Percentiles rank a stretch among this genome's conserved stretches.
Evolutionary conservation across 2,888 invertebrate species (phyloP).

Genomic region (Drosophila pseudotakahashii): DNA sequence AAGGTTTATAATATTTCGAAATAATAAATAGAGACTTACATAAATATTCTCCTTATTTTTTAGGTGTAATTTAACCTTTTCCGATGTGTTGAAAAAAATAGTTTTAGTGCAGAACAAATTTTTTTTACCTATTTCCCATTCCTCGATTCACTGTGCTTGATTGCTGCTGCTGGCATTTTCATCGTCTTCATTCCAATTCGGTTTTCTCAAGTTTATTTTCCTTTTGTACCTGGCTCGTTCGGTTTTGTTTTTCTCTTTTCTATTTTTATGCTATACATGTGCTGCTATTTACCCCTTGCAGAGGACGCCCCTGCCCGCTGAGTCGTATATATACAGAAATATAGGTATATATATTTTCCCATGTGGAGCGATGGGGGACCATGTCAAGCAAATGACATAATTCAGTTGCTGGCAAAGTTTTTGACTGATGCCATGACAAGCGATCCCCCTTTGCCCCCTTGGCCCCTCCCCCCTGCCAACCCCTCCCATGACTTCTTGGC

Average conservation of each 20-base stretch:
- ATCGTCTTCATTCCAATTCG: slow-evolving; percentile 37
- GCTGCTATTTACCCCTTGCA: slow-evolving; percentile 34
- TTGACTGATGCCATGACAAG: slow-evolving; percentile 68
- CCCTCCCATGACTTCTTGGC: slow-evolving; percentile 40
- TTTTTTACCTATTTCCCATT: background rate
- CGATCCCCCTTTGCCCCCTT: slow-evolving; percentile 11
- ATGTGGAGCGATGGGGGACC: slow-evolving; percentile 20
- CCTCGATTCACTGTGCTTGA: slow-evolving; percentile 14
- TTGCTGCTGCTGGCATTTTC: slow-evolving; percentile 30
- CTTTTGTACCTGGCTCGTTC: slow-evolving; percentile 39
- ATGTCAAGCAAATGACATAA: slow-evolving; percentile 77
- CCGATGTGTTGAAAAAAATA: too few relatives aligned
- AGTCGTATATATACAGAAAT: slow-evolving; percentile 1
- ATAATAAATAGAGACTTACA: too few relatives aligned
- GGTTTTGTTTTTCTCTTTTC: slow-evolving; percentile 12
- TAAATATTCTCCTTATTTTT: too few relatives aligned
- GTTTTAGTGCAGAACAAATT: too few relatives aligned
- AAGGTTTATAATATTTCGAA: too few relatives aligned
- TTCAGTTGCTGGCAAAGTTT: slow-evolving; percentile 78
- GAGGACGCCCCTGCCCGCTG: background rate
- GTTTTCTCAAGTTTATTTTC: slow-evolving; percentile 33
- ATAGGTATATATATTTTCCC: slow-evolving; percentile 9
- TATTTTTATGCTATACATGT: slow-evolving; percentile 29
- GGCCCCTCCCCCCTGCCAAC: slow-evolving; percentile 1
- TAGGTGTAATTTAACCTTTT: too few relatives aligned